Conservation (phyloP, 2,888 invertebrate genomes). For the Lasioglossum oenotherae region DNA sequence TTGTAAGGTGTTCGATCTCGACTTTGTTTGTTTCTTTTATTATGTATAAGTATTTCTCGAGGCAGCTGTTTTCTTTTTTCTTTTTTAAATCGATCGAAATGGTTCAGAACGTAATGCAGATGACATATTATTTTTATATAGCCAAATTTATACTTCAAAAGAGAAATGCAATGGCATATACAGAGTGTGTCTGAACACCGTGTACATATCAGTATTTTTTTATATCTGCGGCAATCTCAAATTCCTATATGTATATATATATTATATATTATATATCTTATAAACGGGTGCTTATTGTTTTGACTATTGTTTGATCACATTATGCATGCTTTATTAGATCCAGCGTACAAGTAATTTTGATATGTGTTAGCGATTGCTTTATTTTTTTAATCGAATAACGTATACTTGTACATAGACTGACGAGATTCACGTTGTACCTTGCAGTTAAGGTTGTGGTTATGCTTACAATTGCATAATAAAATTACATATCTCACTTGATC, state of each 20-base stretch:
- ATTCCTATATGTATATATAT: slow-evolving; percentile 41
- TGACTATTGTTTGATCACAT: slow-evolving; percentile 45
- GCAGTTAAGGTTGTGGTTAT: slow-evolving; percentile 62
- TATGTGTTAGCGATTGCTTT: slow-evolving; percentile 53
- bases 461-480: slow-evolving; percentile 51
- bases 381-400: slow-evolving; percentile 48
- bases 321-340: slow-evolving; percentile 61
- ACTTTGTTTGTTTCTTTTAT: slow-evolving; percentile 25
- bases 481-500: slow-evolving; percentile 7
- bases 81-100: slow-evolving; percentile 9
- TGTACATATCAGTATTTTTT: slow-evolving; percentile 59
- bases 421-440: slow-evolving; percentile 52
- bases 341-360: slow-evolving; percentile 45
- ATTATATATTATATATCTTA: slow-evolving; percentile 35
- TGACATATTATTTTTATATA: slow-evolving; percentile 14
- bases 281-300: slow-evolving; percentile 47
- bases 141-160: slow-evolving; percentile 16
- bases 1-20: slow-evolving; percentile 34
- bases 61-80: slow-evolving; percentile 27
- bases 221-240: slow-evolving; percentile 43
- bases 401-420: slow-evolving; percentile 55
- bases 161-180: slow-evolving; percentile 11
- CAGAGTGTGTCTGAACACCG: slow-evolving; percentile 23
- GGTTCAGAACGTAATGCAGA: slow-evolving; percentile 4
- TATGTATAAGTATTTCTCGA: slow-evolving; percentile 35